Base-by-base conservation (phyloP, 2,797 vertebrate species). In the Oryzias dopingdopingensis region DNA sequence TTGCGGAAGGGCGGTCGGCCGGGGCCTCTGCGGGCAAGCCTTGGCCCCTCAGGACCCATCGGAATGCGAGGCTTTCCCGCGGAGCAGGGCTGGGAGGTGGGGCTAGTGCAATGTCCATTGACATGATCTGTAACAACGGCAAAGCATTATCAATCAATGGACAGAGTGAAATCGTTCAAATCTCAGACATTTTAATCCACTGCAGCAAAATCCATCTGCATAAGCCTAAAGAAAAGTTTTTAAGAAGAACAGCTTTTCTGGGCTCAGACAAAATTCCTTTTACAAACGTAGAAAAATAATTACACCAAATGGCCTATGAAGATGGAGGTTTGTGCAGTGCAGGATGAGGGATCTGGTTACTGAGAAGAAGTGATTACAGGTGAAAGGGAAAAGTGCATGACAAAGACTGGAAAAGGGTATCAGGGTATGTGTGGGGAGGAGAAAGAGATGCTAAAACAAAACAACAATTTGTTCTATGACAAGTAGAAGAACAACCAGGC, bases 81-180 rank as follows among this genome's bases (percentile, higher is more conserved):
- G 23, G 90, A 60, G 80, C 94, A 96, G 80, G 93, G 92, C 90
- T 96, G 96, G 75, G 95, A 96, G 7, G 94, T 95, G 75, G 96
- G 95, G 71, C 95, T 98, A 78, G 95, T 97, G 87, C 96, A 99
- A 90, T 97, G 96, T 90, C 97, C 97, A 82, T 99, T 98, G 80
- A 98, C 92, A 74, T 98, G 96, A 94, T 99, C 97, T 99, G 93
- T 81, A 93, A 93, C 82, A 91, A 70, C 62, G 92, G 90, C 84
- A 90, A 83, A 90, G 83, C 88, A 88, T 92, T 91, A 93, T 86
- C 87, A 88, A 80, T 85, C 59, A 81, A 86, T 48, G 66, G 59
- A 83, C 76, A 65, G 67, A 80, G 56, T 79, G 67, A 49, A 74
- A 73, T 74, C 53, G 69, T 65, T 49, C 48, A 65, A 56, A 71